Evolutionary conservation across 1,140 invertebrate species (phyloP).

Genomic region (Panonychus citri): DNA sequence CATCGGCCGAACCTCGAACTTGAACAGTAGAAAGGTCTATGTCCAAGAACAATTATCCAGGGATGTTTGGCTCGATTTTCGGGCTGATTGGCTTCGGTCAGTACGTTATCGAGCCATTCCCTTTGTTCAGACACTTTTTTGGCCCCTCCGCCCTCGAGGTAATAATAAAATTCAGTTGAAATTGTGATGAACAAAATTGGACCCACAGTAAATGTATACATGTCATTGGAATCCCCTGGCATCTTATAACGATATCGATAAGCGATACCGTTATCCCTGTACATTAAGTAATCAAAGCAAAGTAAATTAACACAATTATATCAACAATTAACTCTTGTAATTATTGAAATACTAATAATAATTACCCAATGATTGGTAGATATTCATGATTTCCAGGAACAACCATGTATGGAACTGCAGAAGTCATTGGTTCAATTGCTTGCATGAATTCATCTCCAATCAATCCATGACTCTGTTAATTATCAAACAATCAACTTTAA

Average conservation of each 20-base stretch:
- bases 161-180: constrained; percentile 83
- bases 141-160: constrained; percentile 25
- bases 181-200: constrained; percentile 72
- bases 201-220: constrained; percentile 72
- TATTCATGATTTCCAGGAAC: constrained; percentile 68
- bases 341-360: neutral
- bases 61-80: constrained; percentile 40
- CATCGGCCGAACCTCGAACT: constrained; percentile 19
- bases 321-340: neutral
- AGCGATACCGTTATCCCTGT: neutral
- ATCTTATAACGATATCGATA: constrained; percentile 30
- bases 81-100: constrained; percentile 33
- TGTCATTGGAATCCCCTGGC: constrained; percentile 45
- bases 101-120: constrained; percentile 61
- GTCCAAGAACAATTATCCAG: constrained; percentile 84
- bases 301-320: neutral
- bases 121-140: constrained; percentile 40
- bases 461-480: neutral
- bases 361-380: neutral
- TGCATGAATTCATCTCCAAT: constrained; percentile 68
- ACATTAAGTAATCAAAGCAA: neutral
- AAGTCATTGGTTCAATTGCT: constrained; percentile 61
- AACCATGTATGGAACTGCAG: constrained; percentile 72
- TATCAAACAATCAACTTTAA: neutral
- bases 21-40: constrained; percentile 92